Percentiles rank a stretch among this genome's conserved stretches.
Evolutionary conservation across 2,888 invertebrate species (phyloP).

Genomic region (Automeris io): DNA sequence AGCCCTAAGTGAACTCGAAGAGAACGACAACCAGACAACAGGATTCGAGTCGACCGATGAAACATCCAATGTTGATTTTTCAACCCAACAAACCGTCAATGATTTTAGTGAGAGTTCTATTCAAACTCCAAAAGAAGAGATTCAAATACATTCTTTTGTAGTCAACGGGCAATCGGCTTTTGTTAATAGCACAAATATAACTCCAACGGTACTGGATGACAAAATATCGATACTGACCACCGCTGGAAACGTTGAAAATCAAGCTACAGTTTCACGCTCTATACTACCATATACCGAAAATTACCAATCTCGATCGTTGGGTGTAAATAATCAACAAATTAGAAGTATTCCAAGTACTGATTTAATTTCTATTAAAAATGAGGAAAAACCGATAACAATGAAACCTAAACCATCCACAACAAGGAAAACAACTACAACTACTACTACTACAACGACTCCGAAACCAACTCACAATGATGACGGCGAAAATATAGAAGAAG

Average conservation of each 20-base stretch:
- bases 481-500: conserved; percentile 81
- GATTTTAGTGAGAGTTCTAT: conserved; percentile 45
- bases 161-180: conserved; percentile 68
- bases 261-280: conserved; percentile 50
- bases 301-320: conserved; percentile 55
- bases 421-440: conserved; percentile 24
- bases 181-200: conserved; percentile 40
- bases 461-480: conserved; percentile 83
- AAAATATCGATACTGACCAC: conserved; percentile 65
- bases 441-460: conserved; percentile 66
- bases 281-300: conserved; percentile 60
- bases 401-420: conserved; percentile 18
- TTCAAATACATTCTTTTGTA: conserved; percentile 78
- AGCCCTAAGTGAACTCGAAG: conserved; percentile 86
- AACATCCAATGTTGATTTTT: conserved; percentile 45
- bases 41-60: conserved; percentile 52
- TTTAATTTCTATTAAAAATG: conserved; percentile 32
- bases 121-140: conserved; percentile 41
- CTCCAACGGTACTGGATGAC: conserved; percentile 50
- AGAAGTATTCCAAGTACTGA: conserved; percentile 51
- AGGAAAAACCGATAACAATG: conserved; percentile 29
- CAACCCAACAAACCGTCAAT: conserved; percentile 47
- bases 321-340: conserved; percentile 51
- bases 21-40: conserved; percentile 67
- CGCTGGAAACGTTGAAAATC: conserved; percentile 66